phyloP scores from a whole-genome alignment of 1,140 invertebrate species.

The Chionoecetes opilio region DNA sequence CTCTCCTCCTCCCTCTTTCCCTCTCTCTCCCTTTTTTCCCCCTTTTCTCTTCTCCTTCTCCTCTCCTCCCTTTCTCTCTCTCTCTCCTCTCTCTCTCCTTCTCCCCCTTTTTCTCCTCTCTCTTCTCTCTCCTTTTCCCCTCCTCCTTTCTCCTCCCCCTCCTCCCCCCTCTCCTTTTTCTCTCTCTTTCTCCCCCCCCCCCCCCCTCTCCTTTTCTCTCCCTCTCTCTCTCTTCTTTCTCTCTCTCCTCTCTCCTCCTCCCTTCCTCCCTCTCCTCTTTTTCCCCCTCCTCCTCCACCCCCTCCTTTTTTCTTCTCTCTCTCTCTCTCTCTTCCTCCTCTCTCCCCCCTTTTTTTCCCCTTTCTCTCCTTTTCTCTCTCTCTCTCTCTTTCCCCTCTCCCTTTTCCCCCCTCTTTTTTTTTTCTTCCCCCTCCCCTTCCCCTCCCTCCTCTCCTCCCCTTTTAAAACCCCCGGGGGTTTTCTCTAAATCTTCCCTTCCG shows the following conservation, averaged over 20 bases:
- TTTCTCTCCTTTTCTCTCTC: background rate
- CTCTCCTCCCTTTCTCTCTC: background rate
- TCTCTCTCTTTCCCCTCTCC: background rate
- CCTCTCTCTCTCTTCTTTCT: background rate
- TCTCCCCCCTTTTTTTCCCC: background rate
- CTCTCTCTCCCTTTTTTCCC: constrained; percentile 23
- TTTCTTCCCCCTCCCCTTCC: background rate
- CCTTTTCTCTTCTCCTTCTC: background rate
- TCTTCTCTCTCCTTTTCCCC: background rate
- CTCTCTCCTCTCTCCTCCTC: background rate
- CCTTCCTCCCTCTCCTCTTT: background rate
- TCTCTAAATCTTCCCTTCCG: background rate
- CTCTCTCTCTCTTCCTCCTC: background rate
- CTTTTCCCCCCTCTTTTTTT: background rate
- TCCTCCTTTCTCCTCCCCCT: background rate
- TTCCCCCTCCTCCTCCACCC: background rate
- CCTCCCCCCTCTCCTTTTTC: background rate
- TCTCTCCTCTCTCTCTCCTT: background rate
- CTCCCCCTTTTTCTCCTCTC: background rate
- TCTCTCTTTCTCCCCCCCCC: background rate
- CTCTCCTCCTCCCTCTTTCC: constrained; percentile 23
- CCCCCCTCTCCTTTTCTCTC: background rate
- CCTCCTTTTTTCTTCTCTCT: background rate
- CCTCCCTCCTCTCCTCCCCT: too few species aligned
- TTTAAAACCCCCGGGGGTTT: too few species aligned